Percentiles rank a stretch among this genome's conserved stretches.
Conservation (phyloP, 2,888 invertebrate genomes). For the Sphaerophoria rueppellii region DNA sequence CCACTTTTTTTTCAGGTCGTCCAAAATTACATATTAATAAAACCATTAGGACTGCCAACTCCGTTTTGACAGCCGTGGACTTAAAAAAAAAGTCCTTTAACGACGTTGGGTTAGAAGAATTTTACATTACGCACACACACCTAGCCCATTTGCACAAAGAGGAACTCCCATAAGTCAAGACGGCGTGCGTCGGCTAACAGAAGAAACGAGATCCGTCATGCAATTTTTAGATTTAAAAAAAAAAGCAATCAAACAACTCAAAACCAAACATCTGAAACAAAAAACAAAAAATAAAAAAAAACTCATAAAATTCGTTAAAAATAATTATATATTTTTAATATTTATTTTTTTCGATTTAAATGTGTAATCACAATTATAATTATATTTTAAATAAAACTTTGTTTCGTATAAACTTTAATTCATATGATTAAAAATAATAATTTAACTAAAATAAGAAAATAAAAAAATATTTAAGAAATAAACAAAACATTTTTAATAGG, state of each 20-base stretch:
- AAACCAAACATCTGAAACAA: not conserved
- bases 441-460: constrained; percentile 53
- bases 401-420: constrained; percentile 40
- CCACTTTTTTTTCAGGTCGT: no score
- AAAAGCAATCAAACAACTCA: not conserved
- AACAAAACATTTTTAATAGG: constrained; percentile 8
- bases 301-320: constrained; percentile 52
- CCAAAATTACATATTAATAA: no score
- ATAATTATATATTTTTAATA: constrained; percentile 52
- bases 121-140: no score
- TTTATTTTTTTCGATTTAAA: constrained; percentile 60
- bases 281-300: constrained; percentile 35
- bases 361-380: constrained; percentile 65
- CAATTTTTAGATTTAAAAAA: no score
- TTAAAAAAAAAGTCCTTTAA: no score
- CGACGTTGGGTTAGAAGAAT: no score
- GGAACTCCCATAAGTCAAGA: no score
- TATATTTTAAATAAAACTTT: constrained; percentile 58
- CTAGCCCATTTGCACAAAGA: no score
- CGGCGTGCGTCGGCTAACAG: no score
- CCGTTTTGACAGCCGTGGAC: no score
- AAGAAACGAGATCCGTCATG: no score
- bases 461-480: constrained; percentile 19
- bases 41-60: no score
- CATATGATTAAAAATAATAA: constrained; percentile 48